These are phyloP conservation scores for Tetranychus truncatus DNA, from an alignment of 2,888 invertebrate species.

Conservation along the genomic window DNA sequence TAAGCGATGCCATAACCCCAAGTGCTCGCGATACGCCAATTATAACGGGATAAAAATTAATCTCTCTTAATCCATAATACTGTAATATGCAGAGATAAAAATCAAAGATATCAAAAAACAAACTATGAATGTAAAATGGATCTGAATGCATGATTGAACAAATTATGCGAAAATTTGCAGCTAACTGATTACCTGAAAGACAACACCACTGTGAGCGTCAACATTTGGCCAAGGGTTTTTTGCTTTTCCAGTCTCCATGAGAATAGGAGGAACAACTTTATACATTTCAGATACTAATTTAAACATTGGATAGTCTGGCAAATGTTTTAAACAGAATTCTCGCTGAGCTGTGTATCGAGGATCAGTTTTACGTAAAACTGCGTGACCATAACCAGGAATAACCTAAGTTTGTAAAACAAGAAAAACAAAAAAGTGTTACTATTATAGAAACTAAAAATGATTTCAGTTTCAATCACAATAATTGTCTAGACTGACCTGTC, in stretches of 20 bases:
- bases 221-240: constrained; percentile 98
- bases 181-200: constrained; percentile 48
- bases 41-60: constrained; percentile 81
- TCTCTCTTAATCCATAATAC: constrained; percentile 54
- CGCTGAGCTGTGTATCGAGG: constrained; percentile 78
- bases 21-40: constrained; percentile 77
- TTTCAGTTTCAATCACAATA: no score
- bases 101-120: not conserved
- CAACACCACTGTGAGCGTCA: constrained; percentile 85
- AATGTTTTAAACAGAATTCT: constrained; percentile 77
- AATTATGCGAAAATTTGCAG: no score
- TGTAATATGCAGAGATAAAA: constrained; percentile 22
- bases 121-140: constrained; percentile 1
- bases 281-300: constrained; percentile 74
- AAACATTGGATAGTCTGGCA: constrained; percentile 77
- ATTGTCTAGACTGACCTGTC: constrained; percentile 41
- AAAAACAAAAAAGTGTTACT: not conserved
- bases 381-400: constrained; percentile 92
- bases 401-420: constrained; percentile 38
- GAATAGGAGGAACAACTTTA: constrained; percentile 77
- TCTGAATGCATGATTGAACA: no score
- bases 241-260: constrained; percentile 79
- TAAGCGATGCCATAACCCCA: constrained; percentile 59
- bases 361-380: constrained; percentile 85
- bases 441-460: not conserved